These are phyloP conservation scores for Melipona quadrifasciata DNA, from an alignment of 1,140 invertebrate species.

Conservation along the genomic window DNA sequence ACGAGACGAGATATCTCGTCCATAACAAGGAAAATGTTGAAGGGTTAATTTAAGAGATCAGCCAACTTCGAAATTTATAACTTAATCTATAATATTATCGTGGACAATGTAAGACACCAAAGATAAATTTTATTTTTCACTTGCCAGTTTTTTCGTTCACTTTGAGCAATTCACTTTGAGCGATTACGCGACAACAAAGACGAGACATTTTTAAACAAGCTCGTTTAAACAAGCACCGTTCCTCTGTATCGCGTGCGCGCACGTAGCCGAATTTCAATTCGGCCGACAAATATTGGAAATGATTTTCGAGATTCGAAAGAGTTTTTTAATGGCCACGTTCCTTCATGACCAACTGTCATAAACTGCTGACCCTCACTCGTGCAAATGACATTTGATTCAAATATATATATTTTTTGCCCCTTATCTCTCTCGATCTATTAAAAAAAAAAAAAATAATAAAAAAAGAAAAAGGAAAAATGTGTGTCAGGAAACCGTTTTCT, in stretches of 20 bases:
- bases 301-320: conserved; percentile 41
- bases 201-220: not conserved
- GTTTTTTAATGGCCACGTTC: conserved; percentile 47
- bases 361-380: conserved; percentile 29
- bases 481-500: not conserved
- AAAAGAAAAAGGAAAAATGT: too few species aligned
- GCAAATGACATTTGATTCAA: conserved; percentile 47
- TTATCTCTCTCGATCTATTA: not conserved
- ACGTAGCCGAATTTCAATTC: not conserved
- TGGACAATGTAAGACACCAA: too few species aligned
- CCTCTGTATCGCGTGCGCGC: not conserved
- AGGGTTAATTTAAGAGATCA: too few species aligned
- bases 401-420: conserved; percentile 17
- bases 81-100: too few species aligned
- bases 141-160: not conserved
- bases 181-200: too few species aligned
- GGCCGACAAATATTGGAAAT: conserved; percentile 33
- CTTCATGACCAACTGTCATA: conserved; percentile 35
- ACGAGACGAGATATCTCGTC: too few species aligned
- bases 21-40: too few species aligned
- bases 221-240: not conserved
- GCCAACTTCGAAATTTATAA: too few species aligned
- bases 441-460: not conserved
- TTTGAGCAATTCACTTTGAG: not conserved
- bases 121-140: not conserved